Conservation (phyloP, 2,888 invertebrate genomes). For the Argynnis bischoffii region DNA sequence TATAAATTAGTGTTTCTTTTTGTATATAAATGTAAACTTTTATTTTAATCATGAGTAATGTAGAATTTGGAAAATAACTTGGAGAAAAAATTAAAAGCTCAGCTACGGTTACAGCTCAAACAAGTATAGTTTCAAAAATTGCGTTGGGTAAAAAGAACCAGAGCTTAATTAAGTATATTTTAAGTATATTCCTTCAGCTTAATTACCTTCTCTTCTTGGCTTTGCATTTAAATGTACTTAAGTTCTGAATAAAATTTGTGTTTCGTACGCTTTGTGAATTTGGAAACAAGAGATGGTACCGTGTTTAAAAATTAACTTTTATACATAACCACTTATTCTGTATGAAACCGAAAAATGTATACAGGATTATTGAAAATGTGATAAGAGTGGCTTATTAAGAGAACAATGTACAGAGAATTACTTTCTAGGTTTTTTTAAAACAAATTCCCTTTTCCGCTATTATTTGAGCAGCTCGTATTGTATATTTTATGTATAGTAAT, state of each 20-base stretch:
- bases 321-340: neutral
- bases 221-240: conserved; percentile 78
- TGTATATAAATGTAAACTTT: neutral
- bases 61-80: neutral
- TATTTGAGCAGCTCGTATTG: no score
- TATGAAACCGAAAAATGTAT: neutral
- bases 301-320: conserved; percentile 28
- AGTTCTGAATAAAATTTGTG: conserved; percentile 71
- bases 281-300: conserved; percentile 39
- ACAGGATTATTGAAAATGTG: neutral
- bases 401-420: no score
- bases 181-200: conserved; percentile 66
- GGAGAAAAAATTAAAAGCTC: conserved; percentile 11
- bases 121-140: conserved; percentile 18
- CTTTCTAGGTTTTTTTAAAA: no score
- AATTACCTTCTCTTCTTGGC: conserved; percentile 62
- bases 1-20: no score
- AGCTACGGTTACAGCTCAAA: conserved; percentile 4
- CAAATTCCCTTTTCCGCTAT: no score
- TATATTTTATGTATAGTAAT: no score
- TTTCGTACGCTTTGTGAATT: conserved; percentile 50
- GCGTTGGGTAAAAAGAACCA: conserved; percentile 32
- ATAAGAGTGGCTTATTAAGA: no score
- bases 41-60: neutral
- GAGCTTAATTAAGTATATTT: conserved; percentile 63